Conservation (phyloP, 1,140 invertebrate genomes). For the Halyomorpha halys region DNA sequence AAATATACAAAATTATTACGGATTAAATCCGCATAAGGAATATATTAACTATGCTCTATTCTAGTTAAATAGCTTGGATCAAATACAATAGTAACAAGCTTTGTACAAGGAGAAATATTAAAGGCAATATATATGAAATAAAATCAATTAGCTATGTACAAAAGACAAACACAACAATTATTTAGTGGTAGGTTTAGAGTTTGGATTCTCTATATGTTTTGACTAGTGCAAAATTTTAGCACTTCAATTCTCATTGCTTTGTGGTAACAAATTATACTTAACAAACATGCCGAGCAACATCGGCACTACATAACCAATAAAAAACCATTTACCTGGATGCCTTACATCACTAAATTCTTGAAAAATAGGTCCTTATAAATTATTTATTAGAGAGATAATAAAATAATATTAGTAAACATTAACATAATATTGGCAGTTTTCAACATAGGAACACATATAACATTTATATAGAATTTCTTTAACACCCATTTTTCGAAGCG, state of each 20-base stretch:
- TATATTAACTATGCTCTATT: constrained; percentile 16
- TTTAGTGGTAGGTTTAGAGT: constrained; percentile 18
- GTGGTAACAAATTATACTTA: constrained; percentile 15
- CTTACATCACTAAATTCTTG: constrained; percentile 11
- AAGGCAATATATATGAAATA: constrained; percentile 6
- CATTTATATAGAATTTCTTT: background rate
- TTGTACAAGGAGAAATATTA: constrained; percentile 20
- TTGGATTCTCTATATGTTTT: constrained; percentile 10
- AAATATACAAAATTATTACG: constrained; percentile 18
- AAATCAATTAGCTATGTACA: constrained; percentile 2
- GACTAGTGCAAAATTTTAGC: constrained; percentile 19
- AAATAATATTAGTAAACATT: constrained; percentile 11
- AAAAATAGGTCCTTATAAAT: constrained; percentile 1
- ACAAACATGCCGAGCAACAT: background rate
- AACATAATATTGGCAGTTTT: constrained; percentile 18
- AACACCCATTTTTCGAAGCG: constrained; percentile 8
- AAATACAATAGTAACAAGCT: constrained; percentile 14
- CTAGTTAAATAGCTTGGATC: constrained; percentile 17
- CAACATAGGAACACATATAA: constrained; percentile 15
- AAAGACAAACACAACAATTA: constrained; percentile 9
- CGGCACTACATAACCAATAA: constrained; percentile 3
- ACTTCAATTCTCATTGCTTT: constrained; percentile 13
- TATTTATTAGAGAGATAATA: constrained; percentile 11
- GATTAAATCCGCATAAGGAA: constrained; percentile 13
- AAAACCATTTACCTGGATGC: background rate